Conservation (phyloP, 2,888 invertebrate species). For the Dascillus cervinus region DNA sequence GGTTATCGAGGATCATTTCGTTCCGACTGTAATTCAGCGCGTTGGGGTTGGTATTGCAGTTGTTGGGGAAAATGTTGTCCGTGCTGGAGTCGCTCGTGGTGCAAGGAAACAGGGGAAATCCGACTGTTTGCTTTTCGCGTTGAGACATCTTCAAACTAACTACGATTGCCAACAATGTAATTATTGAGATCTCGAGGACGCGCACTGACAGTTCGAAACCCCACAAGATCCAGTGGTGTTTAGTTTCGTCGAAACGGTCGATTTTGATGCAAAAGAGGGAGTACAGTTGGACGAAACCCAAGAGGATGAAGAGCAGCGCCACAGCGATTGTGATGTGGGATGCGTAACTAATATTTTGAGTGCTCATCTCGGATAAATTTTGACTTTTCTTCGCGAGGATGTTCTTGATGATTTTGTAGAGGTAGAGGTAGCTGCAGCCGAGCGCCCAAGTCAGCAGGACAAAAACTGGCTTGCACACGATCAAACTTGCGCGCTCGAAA, state of each 20-base stretch:
- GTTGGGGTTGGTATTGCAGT: slow-evolving; percentile 79
- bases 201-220: slow-evolving; percentile 82
- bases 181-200: slow-evolving; percentile 79
- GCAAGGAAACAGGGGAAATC: slow-evolving; percentile 74
- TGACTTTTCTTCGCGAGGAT: slow-evolving; percentile 69
- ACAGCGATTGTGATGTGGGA: slow-evolving; percentile 85
- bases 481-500: slow-evolving; percentile 43
- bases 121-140: slow-evolving; percentile 63
- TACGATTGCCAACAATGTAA: slow-evolving; percentile 79
- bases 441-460: slow-evolving; percentile 77
- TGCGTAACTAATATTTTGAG: slow-evolving; percentile 74
- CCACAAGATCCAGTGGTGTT: slow-evolving; percentile 86
- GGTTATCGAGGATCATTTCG: slow-evolving; percentile 42
- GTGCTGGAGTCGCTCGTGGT: slow-evolving; percentile 78
- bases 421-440: slow-evolving; percentile 77
- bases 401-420: slow-evolving; percentile 70
- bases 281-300: slow-evolving; percentile 79
- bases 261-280: slow-evolving; percentile 61
- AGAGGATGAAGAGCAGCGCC: slow-evolving; percentile 72
- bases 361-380: slow-evolving; percentile 68
- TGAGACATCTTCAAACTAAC: slow-evolving; percentile 61
- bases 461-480: slow-evolving; percentile 79
- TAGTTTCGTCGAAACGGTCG: slow-evolving; percentile 48
- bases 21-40: slow-evolving; percentile 69
- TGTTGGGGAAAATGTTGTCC: slow-evolving; percentile 78